Evolutionary conservation across 2,113 vertebrate species (phyloP).

Genomic region (Nothoprocta perdicaria): DNA sequence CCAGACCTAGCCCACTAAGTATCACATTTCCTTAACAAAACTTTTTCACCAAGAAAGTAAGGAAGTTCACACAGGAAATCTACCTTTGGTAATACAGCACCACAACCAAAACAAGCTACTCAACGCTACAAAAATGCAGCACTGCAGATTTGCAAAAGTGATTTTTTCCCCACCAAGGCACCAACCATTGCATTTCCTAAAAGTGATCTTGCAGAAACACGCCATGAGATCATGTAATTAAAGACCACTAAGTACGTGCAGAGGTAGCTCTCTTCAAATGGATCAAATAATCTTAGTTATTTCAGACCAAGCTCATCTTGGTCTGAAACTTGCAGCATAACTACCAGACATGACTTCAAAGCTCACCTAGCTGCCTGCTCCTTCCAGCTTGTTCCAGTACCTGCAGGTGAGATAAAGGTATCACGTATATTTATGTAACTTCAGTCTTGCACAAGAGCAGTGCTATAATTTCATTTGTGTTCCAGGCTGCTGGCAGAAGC

Average conservation of each 20-base stretch:
- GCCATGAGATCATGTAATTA: neutral
- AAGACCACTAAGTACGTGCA: neutral
- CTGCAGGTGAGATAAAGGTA: neutral
- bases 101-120: neutral
- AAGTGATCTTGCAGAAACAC: slow-evolving; percentile 19
- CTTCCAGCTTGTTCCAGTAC: neutral
- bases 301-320: neutral
- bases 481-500: neutral
- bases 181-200: neutral
- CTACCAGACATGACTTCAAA: neutral
- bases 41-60: neutral
- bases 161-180: neutral
- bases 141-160: neutral
- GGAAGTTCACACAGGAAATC: neutral
- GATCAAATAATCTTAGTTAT: neutral
- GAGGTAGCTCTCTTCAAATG: neutral
- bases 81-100: neutral
- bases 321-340: neutral
- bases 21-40: neutral
- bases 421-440: neutral
- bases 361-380: neutral
- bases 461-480: neutral
- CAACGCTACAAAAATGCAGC: neutral
- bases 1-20: neutral
- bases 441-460: neutral